A percentile compares a stretch with the other conserved stretches of the same genome.
phyloP scores from a whole-genome alignment of 2,888 invertebrate genomes.

The Doris montereyensis region DNA sequence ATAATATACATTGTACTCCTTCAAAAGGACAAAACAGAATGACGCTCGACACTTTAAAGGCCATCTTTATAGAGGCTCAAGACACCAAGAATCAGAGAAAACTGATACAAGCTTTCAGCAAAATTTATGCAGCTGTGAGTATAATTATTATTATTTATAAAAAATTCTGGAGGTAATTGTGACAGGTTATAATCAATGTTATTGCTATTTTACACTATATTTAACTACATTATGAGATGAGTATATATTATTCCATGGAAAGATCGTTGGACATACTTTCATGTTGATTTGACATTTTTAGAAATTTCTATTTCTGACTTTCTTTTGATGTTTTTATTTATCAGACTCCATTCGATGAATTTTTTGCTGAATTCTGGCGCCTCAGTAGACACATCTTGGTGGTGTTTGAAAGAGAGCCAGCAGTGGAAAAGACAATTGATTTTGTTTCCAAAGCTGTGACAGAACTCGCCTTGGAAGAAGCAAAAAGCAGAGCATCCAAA shows the following conservation, averaged over 20 bases:
- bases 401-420: constrained; percentile 80
- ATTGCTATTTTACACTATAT: too few relatives aligned
- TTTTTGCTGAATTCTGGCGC: constrained; percentile 79
- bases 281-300: too few relatives aligned
- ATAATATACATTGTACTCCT: too few relatives aligned
- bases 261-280: too few relatives aligned
- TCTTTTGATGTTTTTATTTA: neutral
- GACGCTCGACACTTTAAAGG: constrained; percentile 47
- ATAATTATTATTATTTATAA: neutral
- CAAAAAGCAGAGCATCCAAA: constrained; percentile 17
- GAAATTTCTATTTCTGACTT: neutral
- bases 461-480: constrained; percentile 71
- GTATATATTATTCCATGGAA: too few relatives aligned
- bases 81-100: constrained; percentile 65
- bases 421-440: constrained; percentile 80
- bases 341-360: constrained; percentile 77
- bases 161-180: too few relatives aligned
- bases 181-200: too few relatives aligned
- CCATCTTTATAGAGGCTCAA: constrained; percentile 67
- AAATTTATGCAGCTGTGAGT: constrained; percentile 57
- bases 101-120: constrained; percentile 58
- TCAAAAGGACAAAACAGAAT: neutral
- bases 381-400: constrained; percentile 80
- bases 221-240: too few relatives aligned
- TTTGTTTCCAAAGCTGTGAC: constrained; percentile 83